Percentiles rank a stretch among this genome's conserved stretches.
These are phyloP conservation scores for Eupithecia subumbrata DNA, from an alignment of 2,888 invertebrate species.

Conservation along the genomic window DNA sequence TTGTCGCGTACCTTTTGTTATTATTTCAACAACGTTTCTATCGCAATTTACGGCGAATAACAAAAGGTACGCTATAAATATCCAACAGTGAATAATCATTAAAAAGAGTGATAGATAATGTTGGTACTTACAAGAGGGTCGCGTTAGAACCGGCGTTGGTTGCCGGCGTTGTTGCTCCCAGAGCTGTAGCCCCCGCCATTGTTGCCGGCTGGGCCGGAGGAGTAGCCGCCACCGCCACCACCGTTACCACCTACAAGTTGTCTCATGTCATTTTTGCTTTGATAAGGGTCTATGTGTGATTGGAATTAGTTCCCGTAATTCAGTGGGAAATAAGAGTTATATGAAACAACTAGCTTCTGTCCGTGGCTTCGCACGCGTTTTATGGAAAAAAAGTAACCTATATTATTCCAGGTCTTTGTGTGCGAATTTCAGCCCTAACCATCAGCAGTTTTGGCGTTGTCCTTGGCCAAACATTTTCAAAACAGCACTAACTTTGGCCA, in stretches of 20 bases:
- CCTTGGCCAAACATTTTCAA: no score
- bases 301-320: not conserved
- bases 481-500: no score
- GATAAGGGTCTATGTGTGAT: not conserved
- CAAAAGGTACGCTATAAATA: no score
- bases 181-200: constrained; percentile 52
- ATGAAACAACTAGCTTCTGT: not conserved
- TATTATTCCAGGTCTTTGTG: no score
- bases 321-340: not conserved
- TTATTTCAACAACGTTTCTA: no score
- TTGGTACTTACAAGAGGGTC: constrained; percentile 68
- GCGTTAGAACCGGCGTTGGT: constrained; percentile 67
- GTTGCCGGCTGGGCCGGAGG: constrained; percentile 59
- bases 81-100: no score
- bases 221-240: constrained; percentile 50
- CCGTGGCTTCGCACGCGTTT: no score
- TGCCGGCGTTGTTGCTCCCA: constrained; percentile 50
- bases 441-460: no score
- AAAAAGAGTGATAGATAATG: not conserved
- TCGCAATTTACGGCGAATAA: no score
- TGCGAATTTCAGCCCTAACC: no score
- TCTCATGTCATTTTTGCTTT: not conserved
- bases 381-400: no score
- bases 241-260: constrained; percentile 43
- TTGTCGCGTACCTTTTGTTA: no score